A percentile compares a stretch with the other conserved stretches of the same genome.
These are phyloP conservation scores for Eristalis arbustorum DNA, from an alignment of 2,888 invertebrate genomes.

Conservation along the genomic window DNA sequence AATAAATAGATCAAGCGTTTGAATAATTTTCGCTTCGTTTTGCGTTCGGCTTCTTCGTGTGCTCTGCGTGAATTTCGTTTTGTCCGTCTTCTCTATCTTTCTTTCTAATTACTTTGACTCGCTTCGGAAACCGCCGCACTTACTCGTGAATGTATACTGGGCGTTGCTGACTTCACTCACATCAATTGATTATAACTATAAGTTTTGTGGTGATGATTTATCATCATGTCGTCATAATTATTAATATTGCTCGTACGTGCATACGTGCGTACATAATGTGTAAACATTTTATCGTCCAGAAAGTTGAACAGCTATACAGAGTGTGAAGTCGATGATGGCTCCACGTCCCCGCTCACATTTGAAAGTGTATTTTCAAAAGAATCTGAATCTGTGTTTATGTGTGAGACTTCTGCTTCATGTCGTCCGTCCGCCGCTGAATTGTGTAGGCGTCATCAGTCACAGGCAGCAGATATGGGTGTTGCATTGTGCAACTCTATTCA, in stretches of 20 bases:
- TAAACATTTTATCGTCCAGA: conserved; percentile 4
- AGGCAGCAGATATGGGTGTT: background rate
- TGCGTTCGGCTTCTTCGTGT: conserved; percentile 7
- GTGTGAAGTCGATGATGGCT: background rate
- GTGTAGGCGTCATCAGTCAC: conserved; percentile 36
- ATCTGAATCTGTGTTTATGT: conserved; percentile 13
- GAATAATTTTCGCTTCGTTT: conserved; percentile 55
- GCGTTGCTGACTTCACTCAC: conserved; percentile 34
- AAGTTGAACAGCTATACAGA: conserved; percentile 1
- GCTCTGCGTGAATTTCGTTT: background rate
- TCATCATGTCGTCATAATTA: conserved; percentile 45
- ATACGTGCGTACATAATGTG: background rate
- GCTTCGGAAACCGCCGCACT: conserved; percentile 13
- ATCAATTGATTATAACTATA: conserved; percentile 31
- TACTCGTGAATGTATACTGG: conserved; percentile 5
- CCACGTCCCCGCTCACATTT: conserved; percentile 8
- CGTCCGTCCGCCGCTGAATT: background rate
- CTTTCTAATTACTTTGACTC: conserved; percentile 41
- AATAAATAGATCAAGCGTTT: conserved; percentile 44
- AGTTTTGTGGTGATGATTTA: conserved; percentile 36
- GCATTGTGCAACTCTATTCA: conserved; percentile 15
- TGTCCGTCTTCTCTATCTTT: conserved; percentile 11
- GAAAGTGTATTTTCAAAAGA: background rate
- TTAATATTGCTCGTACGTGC: conserved; percentile 20
- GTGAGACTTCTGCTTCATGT: conserved; percentile 10